Percentiles rank a stretch among this genome's conserved stretches.
These are phyloP conservation scores for Lepeophtheirus nordmannii DNA, from an alignment of 2,888 invertebrate genomes.

Conservation along the genomic window DNA sequence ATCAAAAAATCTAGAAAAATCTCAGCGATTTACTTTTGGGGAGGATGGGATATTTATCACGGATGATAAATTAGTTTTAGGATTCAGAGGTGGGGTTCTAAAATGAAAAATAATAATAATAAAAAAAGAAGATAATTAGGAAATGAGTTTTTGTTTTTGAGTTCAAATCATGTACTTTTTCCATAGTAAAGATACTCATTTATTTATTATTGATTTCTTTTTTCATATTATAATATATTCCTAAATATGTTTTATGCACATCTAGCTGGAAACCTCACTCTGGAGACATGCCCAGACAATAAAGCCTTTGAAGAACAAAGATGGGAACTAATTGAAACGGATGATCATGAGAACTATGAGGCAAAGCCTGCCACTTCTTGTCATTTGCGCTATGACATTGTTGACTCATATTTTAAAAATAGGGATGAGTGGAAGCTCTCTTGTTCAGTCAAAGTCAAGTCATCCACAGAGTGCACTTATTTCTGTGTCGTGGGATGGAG, in stretches of 20 bases:
- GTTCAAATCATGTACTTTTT: no score
- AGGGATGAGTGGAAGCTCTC: constrained; percentile 8
- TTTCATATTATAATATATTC: neutral
- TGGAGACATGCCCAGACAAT: neutral
- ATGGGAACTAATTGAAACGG: constrained; percentile 5
- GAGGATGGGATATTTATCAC: constrained; percentile 6
- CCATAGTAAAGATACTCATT: no score
- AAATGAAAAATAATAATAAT: neutral
- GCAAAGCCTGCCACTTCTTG: constrained; percentile 23
- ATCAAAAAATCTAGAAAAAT: neutral
- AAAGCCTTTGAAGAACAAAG: neutral
- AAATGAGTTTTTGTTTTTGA: neutral
- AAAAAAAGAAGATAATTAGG: neutral
- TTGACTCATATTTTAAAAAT: neutral
- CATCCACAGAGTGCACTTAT: constrained; percentile 21
- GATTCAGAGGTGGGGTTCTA: neutral
- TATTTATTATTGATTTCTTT: no score
- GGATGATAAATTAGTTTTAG: constrained; percentile 1
- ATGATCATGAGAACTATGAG: neutral
- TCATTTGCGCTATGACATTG: constrained; percentile 17
- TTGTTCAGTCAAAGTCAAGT: constrained; percentile 16
- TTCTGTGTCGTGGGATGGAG: constrained; percentile 20
- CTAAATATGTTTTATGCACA: neutral
- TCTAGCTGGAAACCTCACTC: neutral
- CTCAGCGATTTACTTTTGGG: neutral